phyloP scores from a whole-genome alignment of 2,888 invertebrate genomes.

The Volucella inflata region DNA sequence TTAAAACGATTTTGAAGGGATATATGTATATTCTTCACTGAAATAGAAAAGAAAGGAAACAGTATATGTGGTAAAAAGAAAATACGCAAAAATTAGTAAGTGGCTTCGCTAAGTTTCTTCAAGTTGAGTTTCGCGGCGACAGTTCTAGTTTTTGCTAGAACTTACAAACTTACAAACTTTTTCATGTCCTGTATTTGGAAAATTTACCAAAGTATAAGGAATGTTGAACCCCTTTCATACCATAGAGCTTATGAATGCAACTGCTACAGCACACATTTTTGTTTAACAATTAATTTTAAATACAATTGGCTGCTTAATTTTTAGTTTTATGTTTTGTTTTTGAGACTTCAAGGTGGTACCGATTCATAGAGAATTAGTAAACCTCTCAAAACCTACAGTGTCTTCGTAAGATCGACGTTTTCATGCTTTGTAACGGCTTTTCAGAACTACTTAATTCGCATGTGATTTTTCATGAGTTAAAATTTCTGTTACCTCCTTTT shows the following conservation, averaged over 20 bases:
- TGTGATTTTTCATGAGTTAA: neutral
- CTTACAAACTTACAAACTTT: too few relatives aligned
- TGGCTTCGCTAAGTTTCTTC: too few relatives aligned
- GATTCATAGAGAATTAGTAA: neutral
- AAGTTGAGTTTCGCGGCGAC: too few relatives aligned
- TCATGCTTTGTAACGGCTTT: conserved; percentile 51
- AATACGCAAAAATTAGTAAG: too few relatives aligned
- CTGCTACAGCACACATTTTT: conserved; percentile 21
- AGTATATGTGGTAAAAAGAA: too few relatives aligned
- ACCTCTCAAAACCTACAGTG: conserved; percentile 13
- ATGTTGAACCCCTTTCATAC: too few relatives aligned
- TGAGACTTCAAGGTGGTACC: conserved; percentile 13
- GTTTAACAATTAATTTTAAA: conserved; percentile 12
- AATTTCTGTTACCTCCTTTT: conserved; percentile 43
- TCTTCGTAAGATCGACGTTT: conserved; percentile 33
- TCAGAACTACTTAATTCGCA: neutral
- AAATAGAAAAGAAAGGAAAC: too few relatives aligned
- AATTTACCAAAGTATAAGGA: too few relatives aligned
- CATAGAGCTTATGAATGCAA: conserved; percentile 29
- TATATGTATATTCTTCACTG: too few relatives aligned
- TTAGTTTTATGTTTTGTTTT: conserved; percentile 33
- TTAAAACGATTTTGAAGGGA: too few relatives aligned
- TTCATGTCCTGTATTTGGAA: too few relatives aligned
- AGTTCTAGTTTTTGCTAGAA: too few relatives aligned
- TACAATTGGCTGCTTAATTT: conserved; percentile 43